phyloP scores from a whole-genome alignment of 2,888 invertebrate genomes.

The Mamestra brassicae region DNA sequence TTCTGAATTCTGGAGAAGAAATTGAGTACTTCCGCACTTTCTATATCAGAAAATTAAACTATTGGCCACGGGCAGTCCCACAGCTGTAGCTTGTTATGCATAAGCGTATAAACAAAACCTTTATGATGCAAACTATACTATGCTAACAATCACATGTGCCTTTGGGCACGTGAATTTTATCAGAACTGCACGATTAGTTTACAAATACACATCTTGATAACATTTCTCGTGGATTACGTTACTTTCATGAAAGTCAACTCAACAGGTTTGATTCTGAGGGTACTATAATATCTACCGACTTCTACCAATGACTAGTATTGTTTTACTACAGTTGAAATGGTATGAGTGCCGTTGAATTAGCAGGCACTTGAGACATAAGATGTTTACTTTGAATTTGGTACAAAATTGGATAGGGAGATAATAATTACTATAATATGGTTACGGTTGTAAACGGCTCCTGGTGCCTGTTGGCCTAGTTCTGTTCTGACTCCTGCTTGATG shows the following conservation, averaged over 20 bases:
- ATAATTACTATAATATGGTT: no score
- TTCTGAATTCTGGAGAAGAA: neutral
- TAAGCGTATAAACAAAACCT: neutral
- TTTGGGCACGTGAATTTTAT: constrained; percentile 11
- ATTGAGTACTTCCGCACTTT: neutral
- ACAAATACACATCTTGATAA: constrained; percentile 1
- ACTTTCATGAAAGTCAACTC: neutral
- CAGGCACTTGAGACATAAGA: no score
- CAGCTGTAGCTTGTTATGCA: neutral
- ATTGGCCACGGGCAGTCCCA: neutral
- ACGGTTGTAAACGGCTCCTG: no score
- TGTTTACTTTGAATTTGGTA: no score
- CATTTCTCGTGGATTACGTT: neutral
- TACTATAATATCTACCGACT: neutral
- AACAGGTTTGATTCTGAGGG: neutral
- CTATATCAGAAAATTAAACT: neutral
- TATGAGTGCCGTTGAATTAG: no score
- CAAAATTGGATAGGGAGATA: no score
- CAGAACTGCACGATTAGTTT: neutral
- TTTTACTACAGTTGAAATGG: no score
- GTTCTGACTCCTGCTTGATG: no score
- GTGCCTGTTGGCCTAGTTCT: no score
- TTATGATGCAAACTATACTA: constrained; percentile 1
- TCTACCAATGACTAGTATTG: neutral
- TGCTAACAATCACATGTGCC: neutral